Conservation (phyloP, 2,797 vertebrate species). For the Lagodon rhomboides region DNA sequence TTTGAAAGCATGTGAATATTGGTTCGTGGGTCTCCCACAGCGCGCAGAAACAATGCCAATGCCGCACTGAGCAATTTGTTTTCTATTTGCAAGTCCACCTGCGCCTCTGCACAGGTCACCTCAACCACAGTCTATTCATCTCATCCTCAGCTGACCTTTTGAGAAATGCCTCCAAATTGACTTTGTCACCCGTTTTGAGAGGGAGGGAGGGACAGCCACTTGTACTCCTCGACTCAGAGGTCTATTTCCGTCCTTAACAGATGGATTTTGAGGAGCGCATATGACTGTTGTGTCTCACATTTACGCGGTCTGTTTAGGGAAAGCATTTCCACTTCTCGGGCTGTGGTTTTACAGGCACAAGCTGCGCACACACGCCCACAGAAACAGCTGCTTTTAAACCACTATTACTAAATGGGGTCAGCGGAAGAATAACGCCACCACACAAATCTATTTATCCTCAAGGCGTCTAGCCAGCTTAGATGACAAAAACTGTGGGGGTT, state of each 20-base stretch:
- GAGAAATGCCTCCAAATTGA: slow-evolving; percentile 71
- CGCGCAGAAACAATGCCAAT: slow-evolving; percentile 63
- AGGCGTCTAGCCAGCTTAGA: neutral
- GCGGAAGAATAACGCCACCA: slow-evolving; percentile 19
- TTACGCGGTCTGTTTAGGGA: slow-evolving; percentile 24
- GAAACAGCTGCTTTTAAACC: slow-evolving; percentile 27
- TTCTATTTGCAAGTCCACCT: slow-evolving; percentile 83
- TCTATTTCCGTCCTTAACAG: slow-evolving; percentile 36
- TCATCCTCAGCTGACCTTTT: slow-evolving; percentile 64
- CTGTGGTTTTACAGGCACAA: slow-evolving; percentile 17
- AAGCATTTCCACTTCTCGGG: slow-evolving; percentile 35
- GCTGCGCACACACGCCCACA: slow-evolving; percentile 23
- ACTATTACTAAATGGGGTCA: slow-evolving; percentile 52
- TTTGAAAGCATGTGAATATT: slow-evolving; percentile 63
- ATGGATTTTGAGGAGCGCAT: slow-evolving; percentile 9
- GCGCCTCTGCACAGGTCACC: slow-evolving; percentile 64
- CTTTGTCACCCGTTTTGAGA: slow-evolving; percentile 49
- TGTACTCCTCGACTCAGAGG: slow-evolving; percentile 11
- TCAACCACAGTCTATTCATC: slow-evolving; percentile 56
- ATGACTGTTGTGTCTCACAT: slow-evolving; percentile 2
- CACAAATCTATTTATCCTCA: slow-evolving; percentile 31
- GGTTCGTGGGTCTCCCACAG: slow-evolving; percentile 51
- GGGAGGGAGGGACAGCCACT: neutral
- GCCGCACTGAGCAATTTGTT: slow-evolving; percentile 72
- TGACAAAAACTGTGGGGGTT: neutral